A percentile compares a stretch with the other conserved stretches of the same genome.
Conservation (phyloP, 2,113 vertebrate genomes). For the Microcebus tavaratra region DNA sequence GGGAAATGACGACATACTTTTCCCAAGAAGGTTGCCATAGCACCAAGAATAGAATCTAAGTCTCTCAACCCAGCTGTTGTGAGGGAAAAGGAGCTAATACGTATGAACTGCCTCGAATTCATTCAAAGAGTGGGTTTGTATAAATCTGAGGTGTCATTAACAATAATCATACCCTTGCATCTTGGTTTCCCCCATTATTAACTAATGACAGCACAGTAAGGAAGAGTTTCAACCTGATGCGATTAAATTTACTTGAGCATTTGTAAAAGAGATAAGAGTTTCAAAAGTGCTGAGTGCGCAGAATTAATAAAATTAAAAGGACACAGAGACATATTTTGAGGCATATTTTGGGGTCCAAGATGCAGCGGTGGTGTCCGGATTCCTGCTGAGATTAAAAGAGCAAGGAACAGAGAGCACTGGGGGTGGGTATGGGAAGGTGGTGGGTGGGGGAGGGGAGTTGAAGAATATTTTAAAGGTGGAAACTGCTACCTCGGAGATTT, state of each 20-base stretch:
- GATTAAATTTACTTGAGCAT: conserved; percentile 16
- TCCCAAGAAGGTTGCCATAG: background rate
- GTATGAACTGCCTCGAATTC: background rate
- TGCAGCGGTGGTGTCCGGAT: background rate
- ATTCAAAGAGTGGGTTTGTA: background rate
- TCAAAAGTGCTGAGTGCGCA: background rate
- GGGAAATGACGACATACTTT: conserved; percentile 20
- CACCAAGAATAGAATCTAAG: conserved; percentile 18
- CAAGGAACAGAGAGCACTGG: too few relatives aligned
- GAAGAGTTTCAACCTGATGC: conserved; percentile 2
- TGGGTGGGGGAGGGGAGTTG: background rate
- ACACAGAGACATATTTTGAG: background rate
- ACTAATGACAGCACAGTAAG: background rate
- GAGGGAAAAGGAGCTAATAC: background rate
- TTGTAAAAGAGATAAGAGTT: conserved; percentile 1
- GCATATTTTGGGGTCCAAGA: background rate
- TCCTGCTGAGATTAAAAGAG: background rate
- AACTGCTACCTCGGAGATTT: conserved; percentile 57
- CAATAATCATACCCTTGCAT: background rate
- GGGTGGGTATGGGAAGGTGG: too few relatives aligned
- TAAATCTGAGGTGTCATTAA: background rate
- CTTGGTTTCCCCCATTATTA: conserved; percentile 32
- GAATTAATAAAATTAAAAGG: conserved; percentile 30
- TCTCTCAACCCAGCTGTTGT: background rate
- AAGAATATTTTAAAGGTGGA: conserved; percentile 25